Evolutionary conservation across 1,140 invertebrate species (phyloP).

Genomic region (Hesperophylax magnus): DNA sequence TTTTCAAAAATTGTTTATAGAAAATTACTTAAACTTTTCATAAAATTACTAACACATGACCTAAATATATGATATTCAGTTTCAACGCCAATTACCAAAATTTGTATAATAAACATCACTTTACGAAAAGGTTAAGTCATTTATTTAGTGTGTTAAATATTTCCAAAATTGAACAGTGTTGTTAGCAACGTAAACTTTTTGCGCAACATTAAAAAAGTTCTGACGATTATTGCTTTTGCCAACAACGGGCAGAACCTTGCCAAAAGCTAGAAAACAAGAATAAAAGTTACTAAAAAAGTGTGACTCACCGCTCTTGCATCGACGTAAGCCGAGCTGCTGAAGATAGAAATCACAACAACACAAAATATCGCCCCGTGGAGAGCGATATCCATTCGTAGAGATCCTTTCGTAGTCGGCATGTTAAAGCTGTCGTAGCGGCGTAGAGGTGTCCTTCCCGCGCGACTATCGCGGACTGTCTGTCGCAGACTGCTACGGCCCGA

Average conservation of each 20-base stretch:
- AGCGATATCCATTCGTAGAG: conserved; percentile 11
- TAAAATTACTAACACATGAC: no score
- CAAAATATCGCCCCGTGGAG: conserved; percentile 34
- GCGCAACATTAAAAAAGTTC: conserved; percentile 1
- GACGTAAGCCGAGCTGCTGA: neutral
- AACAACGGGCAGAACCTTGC: neutral
- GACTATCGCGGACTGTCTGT: conserved; percentile 36
- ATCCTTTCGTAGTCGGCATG: conserved; percentile 9
- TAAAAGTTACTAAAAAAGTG: neutral
- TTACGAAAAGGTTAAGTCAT: no score
- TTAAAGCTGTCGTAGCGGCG: neutral
- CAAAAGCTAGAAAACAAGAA: neutral
- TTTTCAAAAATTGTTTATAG: no score
- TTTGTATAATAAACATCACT: no score
- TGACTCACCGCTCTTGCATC: conserved; percentile 40
- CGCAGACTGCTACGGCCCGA: conserved; percentile 11
- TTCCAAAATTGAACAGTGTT: no score
- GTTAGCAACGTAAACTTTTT: neutral
- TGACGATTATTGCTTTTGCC: neutral
- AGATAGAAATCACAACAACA: conserved; percentile 41
- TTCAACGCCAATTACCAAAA: no score
- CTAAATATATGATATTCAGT: no score
- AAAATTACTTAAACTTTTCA: no score
- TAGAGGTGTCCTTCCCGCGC: conserved; percentile 28
- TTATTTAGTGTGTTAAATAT: no score